Percentiles rank a stretch among this genome's conserved stretches.
Conservation (phyloP, 2,888 invertebrate species). For the Drosophila kuntzei region DNA sequence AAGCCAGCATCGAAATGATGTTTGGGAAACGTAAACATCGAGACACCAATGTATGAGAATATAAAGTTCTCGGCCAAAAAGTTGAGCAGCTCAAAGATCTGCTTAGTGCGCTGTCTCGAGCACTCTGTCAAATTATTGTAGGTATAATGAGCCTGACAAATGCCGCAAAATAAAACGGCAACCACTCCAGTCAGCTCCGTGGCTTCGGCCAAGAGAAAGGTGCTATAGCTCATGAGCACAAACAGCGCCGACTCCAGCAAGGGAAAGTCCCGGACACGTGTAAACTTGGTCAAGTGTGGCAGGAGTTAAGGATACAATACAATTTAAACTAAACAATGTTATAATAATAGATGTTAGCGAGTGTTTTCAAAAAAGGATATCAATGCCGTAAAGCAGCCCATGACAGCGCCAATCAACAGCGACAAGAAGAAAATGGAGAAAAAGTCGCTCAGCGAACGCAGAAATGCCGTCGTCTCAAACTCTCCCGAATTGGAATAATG, state of each 20-base stretch:
- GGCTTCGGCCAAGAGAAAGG: constrained; percentile 98
- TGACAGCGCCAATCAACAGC: constrained; percentile 94
- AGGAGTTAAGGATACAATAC: constrained; percentile 78
- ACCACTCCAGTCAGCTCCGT: constrained; percentile 98
- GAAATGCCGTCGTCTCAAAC: constrained; percentile 95
- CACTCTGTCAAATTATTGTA: constrained; percentile 97
- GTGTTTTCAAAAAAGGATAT: constrained; percentile 90
- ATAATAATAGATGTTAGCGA: background rate
- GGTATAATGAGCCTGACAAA: constrained; percentile 99
- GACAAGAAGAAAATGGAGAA: constrained; percentile 96
- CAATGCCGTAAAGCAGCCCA: constrained; percentile 97
- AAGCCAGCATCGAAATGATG: constrained; percentile 97
- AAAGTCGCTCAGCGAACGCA: constrained; percentile 95
- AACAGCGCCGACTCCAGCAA: constrained; percentile 97
- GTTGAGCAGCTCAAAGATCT: constrained; percentile 96
- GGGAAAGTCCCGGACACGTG: constrained; percentile 97
- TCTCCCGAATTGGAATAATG: constrained; percentile 93
- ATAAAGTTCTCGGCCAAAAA: constrained; percentile 99
- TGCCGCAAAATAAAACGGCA: constrained; percentile 98
- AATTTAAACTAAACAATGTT: background rate
- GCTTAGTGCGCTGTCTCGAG: constrained; percentile 94
- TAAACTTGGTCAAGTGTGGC: constrained; percentile 95
- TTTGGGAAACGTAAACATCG: constrained; percentile 98
- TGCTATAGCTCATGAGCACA: constrained; percentile 98
- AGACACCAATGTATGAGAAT: constrained; percentile 99